phyloP scores from a whole-genome alignment of 2,888 invertebrate genomes.

The Nomada flava region DNA sequence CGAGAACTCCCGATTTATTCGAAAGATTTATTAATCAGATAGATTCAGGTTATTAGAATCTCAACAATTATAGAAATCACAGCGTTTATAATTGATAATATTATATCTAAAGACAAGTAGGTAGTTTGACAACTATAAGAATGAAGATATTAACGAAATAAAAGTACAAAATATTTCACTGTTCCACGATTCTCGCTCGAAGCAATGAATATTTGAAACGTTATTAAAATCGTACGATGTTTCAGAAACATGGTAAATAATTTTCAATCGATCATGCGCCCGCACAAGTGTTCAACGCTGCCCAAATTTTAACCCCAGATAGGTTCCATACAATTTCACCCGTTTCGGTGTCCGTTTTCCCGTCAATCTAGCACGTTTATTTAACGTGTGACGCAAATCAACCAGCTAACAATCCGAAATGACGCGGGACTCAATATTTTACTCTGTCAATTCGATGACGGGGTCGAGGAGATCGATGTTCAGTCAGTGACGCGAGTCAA shows the following conservation, averaged over 20 bases:
- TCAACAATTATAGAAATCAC: no score
- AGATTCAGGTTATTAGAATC: no score
- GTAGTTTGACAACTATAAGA: no score
- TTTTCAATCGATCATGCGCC: background rate
- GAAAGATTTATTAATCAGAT: no score
- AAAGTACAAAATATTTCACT: no score
- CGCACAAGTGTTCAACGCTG: no score
- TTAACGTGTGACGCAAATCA: slow-evolving; percentile 41
- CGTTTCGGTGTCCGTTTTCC: background rate
- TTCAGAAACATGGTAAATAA: background rate
- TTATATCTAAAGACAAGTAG: no score
- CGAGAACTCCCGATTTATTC: no score
- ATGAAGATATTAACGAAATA: no score
- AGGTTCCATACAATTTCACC: background rate
- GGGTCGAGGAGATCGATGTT: slow-evolving; percentile 38
- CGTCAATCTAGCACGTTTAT: slow-evolving; percentile 36
- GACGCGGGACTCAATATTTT: slow-evolving; percentile 41
- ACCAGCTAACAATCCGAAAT: slow-evolving; percentile 43
- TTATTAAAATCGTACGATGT: background rate
- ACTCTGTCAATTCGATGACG: slow-evolving; percentile 50
- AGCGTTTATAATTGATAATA: no score
- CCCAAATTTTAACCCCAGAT: background rate
- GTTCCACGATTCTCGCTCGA: background rate
- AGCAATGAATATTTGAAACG: background rate
- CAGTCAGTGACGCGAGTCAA: slow-evolving; percentile 45